Evolutionary conservation across 2,113 vertebrate genomes (phyloP).

Genomic region (Nematolebias whitei): DNA sequence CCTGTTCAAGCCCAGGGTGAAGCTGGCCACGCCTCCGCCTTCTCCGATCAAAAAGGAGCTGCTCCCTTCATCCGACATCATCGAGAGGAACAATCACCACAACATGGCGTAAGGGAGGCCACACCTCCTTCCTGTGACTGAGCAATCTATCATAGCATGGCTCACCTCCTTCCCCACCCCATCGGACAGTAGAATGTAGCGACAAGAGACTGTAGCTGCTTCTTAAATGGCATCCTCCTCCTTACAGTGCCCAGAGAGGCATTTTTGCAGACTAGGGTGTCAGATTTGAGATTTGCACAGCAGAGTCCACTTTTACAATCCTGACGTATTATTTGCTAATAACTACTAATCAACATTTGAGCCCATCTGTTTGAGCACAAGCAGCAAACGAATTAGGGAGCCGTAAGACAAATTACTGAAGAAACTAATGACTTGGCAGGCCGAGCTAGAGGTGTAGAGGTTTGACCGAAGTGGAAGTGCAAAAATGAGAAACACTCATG

Average conservation of each 20-base stretch:
- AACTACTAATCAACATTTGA: slow-evolving; percentile 76
- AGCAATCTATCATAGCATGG: slow-evolving; percentile 87
- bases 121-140: slow-evolving; percentile 74
- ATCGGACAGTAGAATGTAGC: slow-evolving; percentile 99
- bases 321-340: slow-evolving; percentile 66
- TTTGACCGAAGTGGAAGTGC: no score
- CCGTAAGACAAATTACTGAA: slow-evolving; percentile 17
- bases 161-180: slow-evolving; percentile 78
- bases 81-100: slow-evolving; percentile 96
- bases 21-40: slow-evolving; percentile 81
- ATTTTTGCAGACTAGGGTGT: slow-evolving; percentile 46
- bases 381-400: slow-evolving; percentile 62
- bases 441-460: slow-evolving; percentile 54
- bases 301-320: slow-evolving; percentile 77
- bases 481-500: slow-evolving; percentile 24
- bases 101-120: slow-evolving; percentile 85
- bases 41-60: slow-evolving; percentile 94
- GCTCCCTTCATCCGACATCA: slow-evolving; percentile 93
- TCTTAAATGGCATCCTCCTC: slow-evolving; percentile 58
- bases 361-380: slow-evolving; percentile 65
- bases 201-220: slow-evolving; percentile 80
- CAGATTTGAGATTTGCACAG: slow-evolving; percentile 70
- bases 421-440: slow-evolving; percentile 46
- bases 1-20: slow-evolving; percentile 90
- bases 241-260: slow-evolving; percentile 17